These are phyloP conservation scores for Sarcophaga variegata DNA, from an alignment of 2,888 invertebrate genomes.

Conservation along the genomic window DNA sequence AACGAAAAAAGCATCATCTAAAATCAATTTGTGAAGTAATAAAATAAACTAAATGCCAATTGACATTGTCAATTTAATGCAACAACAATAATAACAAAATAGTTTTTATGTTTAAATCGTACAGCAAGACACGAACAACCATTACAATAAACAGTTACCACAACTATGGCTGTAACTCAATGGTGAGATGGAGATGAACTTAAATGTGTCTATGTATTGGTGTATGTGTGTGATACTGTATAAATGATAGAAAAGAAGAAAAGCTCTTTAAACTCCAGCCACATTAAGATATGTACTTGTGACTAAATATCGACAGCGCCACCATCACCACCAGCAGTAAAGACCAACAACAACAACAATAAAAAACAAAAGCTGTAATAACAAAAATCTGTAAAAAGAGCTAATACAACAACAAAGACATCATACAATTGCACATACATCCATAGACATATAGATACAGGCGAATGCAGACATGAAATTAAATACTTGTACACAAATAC, in stretches of 20 bases:
- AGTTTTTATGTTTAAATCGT: background rate
- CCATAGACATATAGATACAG: background rate
- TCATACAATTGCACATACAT: background rate
- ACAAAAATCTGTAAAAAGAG: background rate
- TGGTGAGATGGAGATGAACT: background rate
- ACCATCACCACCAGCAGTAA: background rate
- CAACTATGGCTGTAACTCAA: background rate
- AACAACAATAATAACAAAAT: background rate
- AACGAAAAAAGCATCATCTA: slow-evolving; percentile 15
- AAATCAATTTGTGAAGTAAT: slow-evolving; percentile 60
- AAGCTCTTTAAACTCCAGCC: slow-evolving; percentile 26
- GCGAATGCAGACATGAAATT: background rate
- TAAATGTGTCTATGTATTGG: background rate
- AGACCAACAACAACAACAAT: background rate
- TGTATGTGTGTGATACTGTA: background rate
- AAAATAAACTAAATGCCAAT: slow-evolving; percentile 59
- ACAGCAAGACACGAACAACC: background rate
- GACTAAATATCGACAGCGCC: background rate
- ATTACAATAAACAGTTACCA: background rate
- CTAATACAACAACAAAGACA: slow-evolving; percentile 14
- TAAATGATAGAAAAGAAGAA: slow-evolving; percentile 15
- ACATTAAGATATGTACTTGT: slow-evolving; percentile 21
- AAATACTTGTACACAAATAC: background rate
- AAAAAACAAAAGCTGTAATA: background rate
- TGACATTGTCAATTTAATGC: slow-evolving; percentile 56